Evolutionary conservation across 2,888 invertebrate species (phyloP).

Genomic region (Mycalesis mineus): DNA sequence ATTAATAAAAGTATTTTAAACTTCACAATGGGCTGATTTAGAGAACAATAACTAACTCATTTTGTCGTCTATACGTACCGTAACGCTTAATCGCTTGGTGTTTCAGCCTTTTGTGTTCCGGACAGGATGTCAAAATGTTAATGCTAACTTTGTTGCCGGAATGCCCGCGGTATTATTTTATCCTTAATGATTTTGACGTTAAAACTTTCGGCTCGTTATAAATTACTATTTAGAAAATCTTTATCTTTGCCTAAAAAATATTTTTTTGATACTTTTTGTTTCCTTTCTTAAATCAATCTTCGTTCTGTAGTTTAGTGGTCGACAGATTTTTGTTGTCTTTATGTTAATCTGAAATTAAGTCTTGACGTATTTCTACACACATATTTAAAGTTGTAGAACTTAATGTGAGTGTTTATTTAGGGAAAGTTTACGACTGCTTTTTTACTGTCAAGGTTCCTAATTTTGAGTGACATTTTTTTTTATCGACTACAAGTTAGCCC

Average conservation of each 20-base stretch:
- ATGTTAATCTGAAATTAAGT: no score
- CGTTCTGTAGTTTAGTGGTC: no score
- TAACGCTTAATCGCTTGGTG: background rate
- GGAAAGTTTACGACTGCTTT: no score
- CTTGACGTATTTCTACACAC: no score
- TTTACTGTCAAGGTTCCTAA: no score
- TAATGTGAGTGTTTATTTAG: no score
- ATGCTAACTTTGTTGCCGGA: background rate
- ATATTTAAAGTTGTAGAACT: no score
- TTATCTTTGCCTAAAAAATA: background rate
- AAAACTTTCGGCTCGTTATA: background rate
- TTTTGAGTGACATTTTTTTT: no score
- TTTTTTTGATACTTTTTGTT: background rate
- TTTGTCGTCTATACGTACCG: background rate
- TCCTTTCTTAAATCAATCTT: no score
- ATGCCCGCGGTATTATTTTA: background rate
- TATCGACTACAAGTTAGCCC: no score
- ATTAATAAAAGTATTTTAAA: no score
- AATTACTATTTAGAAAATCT: background rate
- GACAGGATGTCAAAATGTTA: slow-evolving; percentile 1
- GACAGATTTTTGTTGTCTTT: no score
- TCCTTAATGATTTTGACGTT: background rate
- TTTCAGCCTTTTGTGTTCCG: background rate
- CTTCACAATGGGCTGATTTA: background rate
- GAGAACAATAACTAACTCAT: background rate